Evolutionary conservation across 1,140 invertebrate species (phyloP).

Genomic region (Eubasilissa regina): DNA sequence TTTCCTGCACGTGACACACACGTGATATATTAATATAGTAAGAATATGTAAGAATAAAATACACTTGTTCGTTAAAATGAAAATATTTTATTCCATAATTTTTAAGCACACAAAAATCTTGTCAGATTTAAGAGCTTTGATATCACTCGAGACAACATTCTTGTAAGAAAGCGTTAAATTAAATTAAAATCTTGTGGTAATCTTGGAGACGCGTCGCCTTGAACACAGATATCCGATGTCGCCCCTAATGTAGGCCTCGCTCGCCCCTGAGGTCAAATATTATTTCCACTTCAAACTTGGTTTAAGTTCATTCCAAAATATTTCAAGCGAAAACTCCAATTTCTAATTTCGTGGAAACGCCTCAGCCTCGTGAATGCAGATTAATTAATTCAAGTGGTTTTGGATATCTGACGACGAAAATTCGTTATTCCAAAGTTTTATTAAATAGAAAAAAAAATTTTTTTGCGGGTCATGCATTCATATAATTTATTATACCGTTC

Average conservation of each 20-base stretch:
- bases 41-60: no score
- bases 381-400: constrained; percentile 9
- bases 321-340: constrained; percentile 7
- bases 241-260: neutral
- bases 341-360: neutral
- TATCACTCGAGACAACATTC: constrained; percentile 15
- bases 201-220: constrained; percentile 26
- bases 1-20: no score
- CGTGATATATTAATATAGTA: no score
- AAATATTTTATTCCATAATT: constrained; percentile 10
- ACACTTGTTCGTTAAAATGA: no score
- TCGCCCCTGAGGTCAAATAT: constrained; percentile 30
- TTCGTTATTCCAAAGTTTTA: neutral
- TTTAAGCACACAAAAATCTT: neutral
- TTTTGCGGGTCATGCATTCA: no score
- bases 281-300: constrained; percentile 40
- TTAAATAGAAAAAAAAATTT: neutral
- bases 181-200: constrained; percentile 38
- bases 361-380: neutral
- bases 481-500: no score
- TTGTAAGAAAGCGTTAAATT: constrained; percentile 27
- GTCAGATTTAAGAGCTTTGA: neutral
- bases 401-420: neutral
- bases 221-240: constrained; percentile 9
- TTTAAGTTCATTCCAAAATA: constrained; percentile 31